A percentile compares a stretch with the other conserved stretches of the same genome.
Evolutionary conservation across 2,797 vertebrate species (phyloP).

Genomic region (Acipenser transmontanus): DNA sequence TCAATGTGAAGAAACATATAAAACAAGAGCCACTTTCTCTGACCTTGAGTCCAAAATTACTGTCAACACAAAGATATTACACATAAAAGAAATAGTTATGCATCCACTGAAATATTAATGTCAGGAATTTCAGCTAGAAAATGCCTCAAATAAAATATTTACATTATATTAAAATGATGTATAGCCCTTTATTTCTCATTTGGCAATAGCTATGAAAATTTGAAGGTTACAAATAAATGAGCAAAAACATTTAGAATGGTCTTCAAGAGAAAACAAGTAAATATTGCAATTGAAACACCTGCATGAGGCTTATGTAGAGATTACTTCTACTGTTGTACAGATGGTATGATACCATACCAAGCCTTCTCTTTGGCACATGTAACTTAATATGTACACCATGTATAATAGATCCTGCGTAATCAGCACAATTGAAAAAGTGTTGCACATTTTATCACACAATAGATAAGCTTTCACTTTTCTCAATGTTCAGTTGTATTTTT

Average conservation of each 20-base stretch:
- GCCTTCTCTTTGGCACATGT: too few relatives aligned
- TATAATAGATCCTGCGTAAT: too few relatives aligned
- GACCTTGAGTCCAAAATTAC: constrained; percentile 45
- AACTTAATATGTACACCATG: too few relatives aligned
- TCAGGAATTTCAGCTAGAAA: constrained; percentile 46
- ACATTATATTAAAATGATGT: constrained; percentile 36
- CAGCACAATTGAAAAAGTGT: too few relatives aligned
- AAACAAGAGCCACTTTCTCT: constrained; percentile 28
- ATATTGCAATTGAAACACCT: too few relatives aligned
- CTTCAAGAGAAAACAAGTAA: background rate
- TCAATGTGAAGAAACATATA: too few relatives aligned
- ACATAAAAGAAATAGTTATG: constrained; percentile 41
- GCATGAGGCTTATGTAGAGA: too few relatives aligned
- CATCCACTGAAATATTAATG: constrained; percentile 42
- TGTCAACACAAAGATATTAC: constrained; percentile 40
- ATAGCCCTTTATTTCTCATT: constrained; percentile 14
- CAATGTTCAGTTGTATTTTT: too few relatives aligned
- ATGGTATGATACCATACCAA: too few relatives aligned
- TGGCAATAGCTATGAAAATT: background rate
- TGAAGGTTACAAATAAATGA: constrained; percentile 1
- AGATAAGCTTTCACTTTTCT: too few relatives aligned
- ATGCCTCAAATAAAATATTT: constrained; percentile 43
- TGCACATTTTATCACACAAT: too few relatives aligned
- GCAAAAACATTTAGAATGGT: background rate
- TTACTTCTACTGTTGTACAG: too few relatives aligned